Evolutionary conservation across 2,113 vertebrate species (phyloP).

Genomic region (Camelus bactrianus): DNA sequence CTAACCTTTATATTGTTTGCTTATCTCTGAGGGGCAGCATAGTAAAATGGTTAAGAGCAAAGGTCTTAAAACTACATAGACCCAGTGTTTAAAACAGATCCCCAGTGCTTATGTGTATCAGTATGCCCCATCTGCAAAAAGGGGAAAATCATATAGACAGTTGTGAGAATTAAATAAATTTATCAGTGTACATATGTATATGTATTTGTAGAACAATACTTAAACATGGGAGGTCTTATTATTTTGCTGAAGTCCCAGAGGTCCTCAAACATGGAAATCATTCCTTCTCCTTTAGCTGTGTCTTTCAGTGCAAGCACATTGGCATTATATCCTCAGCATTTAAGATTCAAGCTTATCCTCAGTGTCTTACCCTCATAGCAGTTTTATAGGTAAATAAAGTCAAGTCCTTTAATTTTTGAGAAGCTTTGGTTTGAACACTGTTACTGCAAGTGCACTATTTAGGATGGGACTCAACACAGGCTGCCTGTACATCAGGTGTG

Average conservation of each 20-base stretch:
- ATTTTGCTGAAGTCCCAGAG: background rate
- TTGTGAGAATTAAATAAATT: background rate
- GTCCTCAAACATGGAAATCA: background rate
- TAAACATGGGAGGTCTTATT: background rate
- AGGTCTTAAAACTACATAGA: background rate
- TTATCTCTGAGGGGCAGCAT: background rate
- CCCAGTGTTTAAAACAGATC: background rate
- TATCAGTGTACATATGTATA: background rate
- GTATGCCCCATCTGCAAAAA: background rate
- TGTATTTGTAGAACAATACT: background rate
- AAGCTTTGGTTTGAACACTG: background rate
- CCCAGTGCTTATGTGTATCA: background rate
- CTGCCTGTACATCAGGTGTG: background rate
- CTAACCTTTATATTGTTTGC: background rate
- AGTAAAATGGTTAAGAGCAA: background rate
- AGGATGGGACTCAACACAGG: background rate
- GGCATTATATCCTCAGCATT: background rate
- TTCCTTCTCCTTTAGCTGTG: background rate
- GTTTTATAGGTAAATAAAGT: background rate
- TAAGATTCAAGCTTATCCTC: background rate
- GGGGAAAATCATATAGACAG: background rate
- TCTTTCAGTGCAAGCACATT: background rate
- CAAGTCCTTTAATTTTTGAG: background rate
- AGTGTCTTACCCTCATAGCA: background rate
- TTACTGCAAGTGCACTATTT: background rate